A percentile compares a stretch with the other conserved stretches of the same genome.
These are phyloP conservation scores for Arctocebus calabarensis DNA, from an alignment of 2,797 vertebrate species.

Conservation along the genomic window DNA sequence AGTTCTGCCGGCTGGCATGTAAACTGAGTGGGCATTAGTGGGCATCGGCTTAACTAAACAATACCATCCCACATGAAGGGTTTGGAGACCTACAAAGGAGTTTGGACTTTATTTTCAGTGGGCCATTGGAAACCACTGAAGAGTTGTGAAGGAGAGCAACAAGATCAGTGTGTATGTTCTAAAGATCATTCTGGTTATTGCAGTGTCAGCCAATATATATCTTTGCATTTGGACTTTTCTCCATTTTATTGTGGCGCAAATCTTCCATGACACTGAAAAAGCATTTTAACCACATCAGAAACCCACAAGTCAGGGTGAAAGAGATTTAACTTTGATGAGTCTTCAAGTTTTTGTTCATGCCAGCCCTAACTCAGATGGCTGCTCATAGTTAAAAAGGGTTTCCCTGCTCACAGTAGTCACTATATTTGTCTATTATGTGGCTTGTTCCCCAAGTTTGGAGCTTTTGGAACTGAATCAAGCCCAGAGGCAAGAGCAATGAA, in stretches of 20 bases:
- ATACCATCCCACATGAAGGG: neutral
- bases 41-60: neutral
- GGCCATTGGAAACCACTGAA: neutral
- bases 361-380: neutral
- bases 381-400: neutral
- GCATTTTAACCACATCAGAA: neutral
- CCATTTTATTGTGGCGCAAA: neutral
- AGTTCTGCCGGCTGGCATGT: neutral
- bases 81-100: neutral
- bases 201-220: neutral
- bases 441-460: neutral
- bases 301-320: neutral
- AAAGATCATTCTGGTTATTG: neutral
- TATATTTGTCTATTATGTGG: neutral
- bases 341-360: neutral
- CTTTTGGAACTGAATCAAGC: neutral
- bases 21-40: neutral
- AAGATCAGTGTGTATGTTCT: neutral
- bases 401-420: neutral
- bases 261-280: neutral
- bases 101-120: neutral
- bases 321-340: neutral
- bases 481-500: neutral
- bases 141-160: neutral
- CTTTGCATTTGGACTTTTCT: conserved; percentile 8